Evolutionary conservation across 2,888 invertebrate genomes (phyloP), one percentile per base, ranked within the genome.

Genomic region (Nipponacmea schrenckii): DNA sequence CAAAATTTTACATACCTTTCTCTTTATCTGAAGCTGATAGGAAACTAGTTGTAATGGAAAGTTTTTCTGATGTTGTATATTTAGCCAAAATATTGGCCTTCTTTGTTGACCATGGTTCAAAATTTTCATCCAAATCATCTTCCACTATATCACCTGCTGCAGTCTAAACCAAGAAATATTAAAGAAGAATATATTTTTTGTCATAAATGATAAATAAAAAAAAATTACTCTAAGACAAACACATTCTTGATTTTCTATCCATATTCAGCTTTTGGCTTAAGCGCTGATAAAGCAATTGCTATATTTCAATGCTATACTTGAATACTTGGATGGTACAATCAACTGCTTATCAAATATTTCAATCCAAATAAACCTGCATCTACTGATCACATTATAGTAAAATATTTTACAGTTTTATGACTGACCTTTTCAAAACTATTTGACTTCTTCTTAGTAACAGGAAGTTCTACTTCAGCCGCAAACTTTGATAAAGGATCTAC

Each of bases 1-100:
- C n/a, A n/a, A n/a, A n/a, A n/a, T n/a, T 26, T 48, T 44, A 68
- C 71, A 64, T 79, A 84, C 86, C 85, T 80, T 82, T 85, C 68
- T 84, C 84, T 71, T 85, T 87, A 69, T 87, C 87, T 69, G 82
- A 74, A 12, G 85, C 79, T 17, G 85, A 83, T 7, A 96, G 90
- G 86, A 94, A 96, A 87, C 96, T 96, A 62, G 96, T 96, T 1
- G 95, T 93, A 79, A 97, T 95, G 0, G 95, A 94, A 44, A 98
- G 90, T 87, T 96, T 96, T 89, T 97, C 97, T 15, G 94, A 95
- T 69, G 98, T 98, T 46, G 96, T 97, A 84, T 94, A 98, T 89
- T 94, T 95, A 80, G 92, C 93, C 15, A 98, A 91, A 85, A 98
- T 96, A n/a, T 91, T 91, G 64, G 92, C 87, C 78, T 94, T 93